Conservation (phyloP, 2,888 invertebrate genomes). For the Helleia helle region DNA sequence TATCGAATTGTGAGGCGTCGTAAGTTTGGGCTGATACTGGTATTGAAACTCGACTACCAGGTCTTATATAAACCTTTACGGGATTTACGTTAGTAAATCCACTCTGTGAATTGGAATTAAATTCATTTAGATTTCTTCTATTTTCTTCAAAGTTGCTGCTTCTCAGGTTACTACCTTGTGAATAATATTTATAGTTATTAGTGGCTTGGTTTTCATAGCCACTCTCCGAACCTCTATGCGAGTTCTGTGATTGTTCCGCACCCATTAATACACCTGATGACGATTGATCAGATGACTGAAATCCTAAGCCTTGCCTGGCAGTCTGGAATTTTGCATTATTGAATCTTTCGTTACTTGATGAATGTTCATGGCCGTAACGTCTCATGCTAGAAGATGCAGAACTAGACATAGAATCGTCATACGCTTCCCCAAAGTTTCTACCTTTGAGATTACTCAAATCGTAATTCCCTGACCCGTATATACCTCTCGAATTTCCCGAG, state of each 20-base stretch:
- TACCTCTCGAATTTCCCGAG: slow-evolving; percentile 57
- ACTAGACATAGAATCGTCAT: slow-evolving; percentile 16
- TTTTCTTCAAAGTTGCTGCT: slow-evolving; percentile 25
- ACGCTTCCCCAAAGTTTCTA: slow-evolving; percentile 57
- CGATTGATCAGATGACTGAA: slow-evolving; percentile 25
- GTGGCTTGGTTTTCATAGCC: slow-evolving; percentile 30
- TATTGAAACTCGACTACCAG: slow-evolving; percentile 42
- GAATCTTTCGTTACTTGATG: slow-evolving; percentile 18
- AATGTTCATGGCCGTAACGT: slow-evolving; percentile 12
- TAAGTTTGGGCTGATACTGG: slow-evolving; percentile 39
- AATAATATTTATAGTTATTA: slow-evolving; percentile 29
- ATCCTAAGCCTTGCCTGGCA: slow-evolving; percentile 29
- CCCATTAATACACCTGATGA: slow-evolving; percentile 27
- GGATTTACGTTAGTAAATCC: slow-evolving; percentile 34
- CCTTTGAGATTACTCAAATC: slow-evolving; percentile 52
- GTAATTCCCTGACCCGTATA: slow-evolving; percentile 49
- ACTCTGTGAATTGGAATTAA: slow-evolving; percentile 27
- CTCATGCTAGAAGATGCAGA: too few relatives aligned
- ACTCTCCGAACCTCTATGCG: slow-evolving; percentile 25
- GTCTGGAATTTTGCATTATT: slow-evolving; percentile 29
- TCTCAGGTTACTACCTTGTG: slow-evolving; percentile 34
- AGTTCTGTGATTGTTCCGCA: slow-evolving; percentile 31
- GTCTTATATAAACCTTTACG: slow-evolving; percentile 43
- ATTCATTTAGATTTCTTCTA: too few relatives aligned
- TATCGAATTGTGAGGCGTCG: slow-evolving; percentile 21